Evolutionary conservation across 2,797 vertebrate species (phyloP).

Genomic region (Lutjanus campechanus): DNA sequence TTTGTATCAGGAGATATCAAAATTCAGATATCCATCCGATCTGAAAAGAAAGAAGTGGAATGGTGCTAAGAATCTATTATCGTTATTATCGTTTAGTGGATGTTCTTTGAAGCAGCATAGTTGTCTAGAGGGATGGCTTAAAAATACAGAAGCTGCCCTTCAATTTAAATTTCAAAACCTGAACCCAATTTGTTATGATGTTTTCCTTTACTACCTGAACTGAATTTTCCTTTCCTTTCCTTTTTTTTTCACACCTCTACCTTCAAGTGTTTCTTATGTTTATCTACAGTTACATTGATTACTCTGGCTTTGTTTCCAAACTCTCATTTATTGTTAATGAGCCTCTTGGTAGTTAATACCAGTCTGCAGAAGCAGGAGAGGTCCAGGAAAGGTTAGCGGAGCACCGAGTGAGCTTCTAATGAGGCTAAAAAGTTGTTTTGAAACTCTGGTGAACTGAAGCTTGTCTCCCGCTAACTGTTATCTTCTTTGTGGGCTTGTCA

Average conservation of each 20-base stretch:
- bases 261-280: constrained; percentile 46
- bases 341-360: constrained; percentile 52
- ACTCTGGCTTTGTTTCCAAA: constrained; percentile 49
- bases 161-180: constrained; percentile 29
- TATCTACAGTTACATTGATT: constrained; percentile 58
- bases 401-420: constrained; percentile 56
- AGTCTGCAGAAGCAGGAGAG: constrained; percentile 45
- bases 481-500: constrained; percentile 45
- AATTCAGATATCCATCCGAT: too few relatives aligned
- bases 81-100: too few relatives aligned
- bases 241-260: constrained; percentile 26
- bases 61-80: too few relatives aligned
- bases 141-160: too few relatives aligned
- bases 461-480: constrained; percentile 23
- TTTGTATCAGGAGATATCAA: too few relatives aligned
- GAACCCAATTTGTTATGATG: constrained; percentile 6
- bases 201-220: constrained; percentile 1
- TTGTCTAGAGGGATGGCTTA: too few relatives aligned
- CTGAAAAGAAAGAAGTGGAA: too few relatives aligned
- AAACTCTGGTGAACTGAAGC: constrained; percentile 24
- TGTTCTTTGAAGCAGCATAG: too few relatives aligned
- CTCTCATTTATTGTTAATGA: constrained; percentile 70
- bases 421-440: constrained; percentile 55
- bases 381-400: constrained; percentile 57
- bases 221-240: constrained; percentile 13